Base-by-base conservation (phyloP, 2,888 invertebrate species). In the Ecdyonurus torrentis region DNA sequence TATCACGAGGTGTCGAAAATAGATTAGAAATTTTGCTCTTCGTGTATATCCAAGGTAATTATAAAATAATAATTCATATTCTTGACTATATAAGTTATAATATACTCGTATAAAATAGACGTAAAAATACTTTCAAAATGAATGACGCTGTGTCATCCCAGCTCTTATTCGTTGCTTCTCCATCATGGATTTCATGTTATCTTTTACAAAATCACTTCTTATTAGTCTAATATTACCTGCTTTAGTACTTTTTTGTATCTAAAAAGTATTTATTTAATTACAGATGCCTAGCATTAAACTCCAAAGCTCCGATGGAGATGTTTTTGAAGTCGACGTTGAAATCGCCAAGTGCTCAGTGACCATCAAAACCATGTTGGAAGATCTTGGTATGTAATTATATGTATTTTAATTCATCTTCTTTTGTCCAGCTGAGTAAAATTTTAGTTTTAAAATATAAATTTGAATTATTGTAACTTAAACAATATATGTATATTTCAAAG, bases 331-430 rank as follows among this genome's bases (percentile, higher is more conserved):
- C 0, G 96, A 97, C 71, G 90, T 94, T 1, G 94, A 97, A 74
- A 94, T 98, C 65, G 97, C 97, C 59, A 93, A 95, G 80, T 95
- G 95, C 75, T 97, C 96, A 0, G 92, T 94, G 19, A 98, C 97
- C 0, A 96, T 99, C 69, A 97, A 96, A 77, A 98, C 96, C 2
- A 98, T 99, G 92, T 81, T 99, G 69, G 97, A 97, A 77, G 91
- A 93, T 77, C 79, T 91, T 65, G 91, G 91, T 72, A 67, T 69
- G 67, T 52, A 25, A 10, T 61, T n/a, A n/a, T n/a, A n/a, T n/a
- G n/a, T n/a, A n/a, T 15, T 15, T 23, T 59, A 60, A 55, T 60
- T 23, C n/a, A n/a, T 55, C 37, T 18, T 19, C 24, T 24, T 23
- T 7, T 20, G 18, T 59, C n/a, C 19, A 61, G n/a, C 23, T 15